Conservation (phyloP, 2,888 invertebrate species). For the Auanema sp. region DNA sequence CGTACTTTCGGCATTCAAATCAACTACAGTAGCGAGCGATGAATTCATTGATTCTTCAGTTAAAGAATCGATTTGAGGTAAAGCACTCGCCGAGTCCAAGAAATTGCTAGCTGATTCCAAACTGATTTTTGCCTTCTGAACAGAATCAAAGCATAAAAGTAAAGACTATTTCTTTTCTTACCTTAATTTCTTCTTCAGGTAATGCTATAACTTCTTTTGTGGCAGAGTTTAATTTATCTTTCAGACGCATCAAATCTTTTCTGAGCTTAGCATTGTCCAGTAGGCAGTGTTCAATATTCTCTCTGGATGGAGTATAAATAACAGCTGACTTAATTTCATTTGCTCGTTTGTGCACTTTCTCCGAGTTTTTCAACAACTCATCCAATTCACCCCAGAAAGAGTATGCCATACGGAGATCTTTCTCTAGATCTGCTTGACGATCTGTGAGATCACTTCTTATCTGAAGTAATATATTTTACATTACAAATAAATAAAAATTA, state of each 20-base stretch:
- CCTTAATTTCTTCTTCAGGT: background rate
- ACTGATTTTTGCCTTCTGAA: too few species aligned
- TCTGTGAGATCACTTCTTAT: slow-evolving; percentile 31
- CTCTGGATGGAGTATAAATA: slow-evolving; percentile 19
- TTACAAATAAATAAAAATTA: background rate
- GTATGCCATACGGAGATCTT: slow-evolving; percentile 31
- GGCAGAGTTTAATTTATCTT: background rate
- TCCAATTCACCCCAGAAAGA: slow-evolving; percentile 60
- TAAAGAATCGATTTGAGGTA: slow-evolving; percentile 8
- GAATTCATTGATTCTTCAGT: slow-evolving; percentile 6
- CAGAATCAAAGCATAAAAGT: too few species aligned
- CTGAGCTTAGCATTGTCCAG: slow-evolving; percentile 9
- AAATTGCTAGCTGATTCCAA: too few species aligned
- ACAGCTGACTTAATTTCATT: slow-evolving; percentile 18
- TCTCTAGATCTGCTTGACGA: slow-evolving; percentile 26
- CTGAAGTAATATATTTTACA: slow-evolving; percentile 11
- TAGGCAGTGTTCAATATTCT: slow-evolving; percentile 15
- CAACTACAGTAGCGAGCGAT: slow-evolving; percentile 3
- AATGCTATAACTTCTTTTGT: background rate
- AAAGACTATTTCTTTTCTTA: background rate
- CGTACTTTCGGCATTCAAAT: background rate
- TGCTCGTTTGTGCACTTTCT: slow-evolving; percentile 41
- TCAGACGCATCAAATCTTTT: slow-evolving; percentile 5
- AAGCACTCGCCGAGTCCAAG: too few species aligned
- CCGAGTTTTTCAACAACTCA: slow-evolving; percentile 59